Conservation (phyloP, 2,888 invertebrate genomes). For the Psylliodes chrysocephalus region DNA sequence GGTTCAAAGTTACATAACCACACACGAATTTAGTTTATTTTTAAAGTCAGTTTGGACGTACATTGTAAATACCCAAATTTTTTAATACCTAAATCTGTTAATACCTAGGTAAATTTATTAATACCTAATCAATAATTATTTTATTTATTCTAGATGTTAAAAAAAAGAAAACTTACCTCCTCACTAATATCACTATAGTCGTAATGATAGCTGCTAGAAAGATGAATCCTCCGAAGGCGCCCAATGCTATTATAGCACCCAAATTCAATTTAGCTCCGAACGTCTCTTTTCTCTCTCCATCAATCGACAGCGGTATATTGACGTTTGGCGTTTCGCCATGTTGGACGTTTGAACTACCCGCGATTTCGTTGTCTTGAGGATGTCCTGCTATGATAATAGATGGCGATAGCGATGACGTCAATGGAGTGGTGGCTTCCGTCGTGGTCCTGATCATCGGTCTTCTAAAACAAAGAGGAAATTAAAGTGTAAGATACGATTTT, state of each 20-base stretch:
- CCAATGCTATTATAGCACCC: constrained; percentile 88
- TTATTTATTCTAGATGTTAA: not conserved
- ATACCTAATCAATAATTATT: too few species aligned
- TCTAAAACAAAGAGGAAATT: too few species aligned
- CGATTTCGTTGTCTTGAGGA: constrained; percentile 85
- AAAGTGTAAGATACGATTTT: too few species aligned
- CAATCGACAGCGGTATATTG: constrained; percentile 74
- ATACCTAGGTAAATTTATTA: too few species aligned
- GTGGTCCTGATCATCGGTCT: constrained; percentile 50
- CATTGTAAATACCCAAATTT: too few species aligned
- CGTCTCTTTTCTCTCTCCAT: constrained; percentile 69
- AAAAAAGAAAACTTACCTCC: constrained; percentile 74
- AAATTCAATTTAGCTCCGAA: constrained; percentile 80
- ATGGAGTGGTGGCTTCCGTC: constrained; percentile 50
- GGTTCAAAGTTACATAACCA: too few species aligned
- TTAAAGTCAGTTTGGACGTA: too few species aligned
- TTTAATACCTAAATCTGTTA: too few species aligned
- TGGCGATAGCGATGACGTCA: constrained; percentile 55
- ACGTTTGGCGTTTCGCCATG: constrained; percentile 75
- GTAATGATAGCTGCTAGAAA: constrained; percentile 90
- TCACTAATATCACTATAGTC: constrained; percentile 85
- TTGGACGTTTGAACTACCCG: constrained; percentile 64
- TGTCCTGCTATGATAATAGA: constrained; percentile 65
- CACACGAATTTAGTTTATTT: too few species aligned
- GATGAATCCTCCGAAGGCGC: constrained; percentile 91